Evolutionary conservation across 2,888 invertebrate species (phyloP).

Genomic region (Poecilobothrus nobilitatus): DNA sequence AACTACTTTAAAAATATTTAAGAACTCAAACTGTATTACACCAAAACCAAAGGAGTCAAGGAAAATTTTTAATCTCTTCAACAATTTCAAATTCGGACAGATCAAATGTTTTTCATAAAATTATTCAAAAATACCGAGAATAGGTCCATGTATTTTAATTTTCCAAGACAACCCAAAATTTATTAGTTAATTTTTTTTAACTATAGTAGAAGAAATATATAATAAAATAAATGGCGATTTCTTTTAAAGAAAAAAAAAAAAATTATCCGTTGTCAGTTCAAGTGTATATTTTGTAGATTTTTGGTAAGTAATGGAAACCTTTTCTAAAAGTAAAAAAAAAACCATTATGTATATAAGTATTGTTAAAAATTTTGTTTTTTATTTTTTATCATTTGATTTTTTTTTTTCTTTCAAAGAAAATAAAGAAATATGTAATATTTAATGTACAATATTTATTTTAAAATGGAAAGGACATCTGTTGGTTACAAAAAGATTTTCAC

Average conservation of each 20-base stretch:
- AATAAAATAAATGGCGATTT: neutral
- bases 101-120: too few relatives aligned
- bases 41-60: too few relatives aligned
- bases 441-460: neutral
- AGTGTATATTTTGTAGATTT: neutral
- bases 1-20: too few relatives aligned
- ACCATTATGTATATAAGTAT: neutral
- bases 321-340: neutral
- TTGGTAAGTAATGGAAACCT: neutral
- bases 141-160: too few relatives aligned
- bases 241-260: neutral
- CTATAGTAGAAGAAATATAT: neutral
- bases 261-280: neutral
- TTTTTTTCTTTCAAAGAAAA: too few relatives aligned
- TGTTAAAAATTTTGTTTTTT: neutral
- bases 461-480: conserved; percentile 3
- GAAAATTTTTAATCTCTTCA: too few relatives aligned
- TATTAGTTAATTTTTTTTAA: too few relatives aligned
- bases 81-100: too few relatives aligned
- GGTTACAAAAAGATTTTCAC: neutral
- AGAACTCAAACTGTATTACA: too few relatives aligned
- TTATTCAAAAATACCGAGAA: too few relatives aligned
- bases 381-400: too few relatives aligned
- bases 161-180: too few relatives aligned
- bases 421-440: neutral